Evolutionary conservation across 1,140 invertebrate genomes (phyloP), one percentile per base, ranked within the genome.

Genomic region (Hydropsyche tenuis): DNA sequence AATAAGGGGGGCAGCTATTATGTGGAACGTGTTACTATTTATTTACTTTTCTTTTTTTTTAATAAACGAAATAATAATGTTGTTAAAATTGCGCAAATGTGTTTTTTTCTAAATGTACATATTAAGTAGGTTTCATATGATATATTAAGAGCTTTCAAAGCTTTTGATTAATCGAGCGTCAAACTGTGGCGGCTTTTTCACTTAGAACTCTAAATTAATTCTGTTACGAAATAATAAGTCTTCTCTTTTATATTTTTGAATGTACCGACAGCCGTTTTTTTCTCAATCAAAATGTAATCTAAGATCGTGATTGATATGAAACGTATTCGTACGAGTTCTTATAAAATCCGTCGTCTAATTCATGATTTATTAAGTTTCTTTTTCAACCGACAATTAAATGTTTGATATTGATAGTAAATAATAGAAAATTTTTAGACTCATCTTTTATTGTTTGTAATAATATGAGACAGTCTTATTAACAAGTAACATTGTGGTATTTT

Each of bases 161-260:
- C 20, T 53, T 25, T 60, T 70, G 68, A 70, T 70, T 70, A 70
- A 70, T 70, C 43, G 68, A 42, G 12, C 68, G 68, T 70, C 68
- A 60, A 70, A 70, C 3, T 30, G 23, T 16, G n/a, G 48, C 68
- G 68, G 68, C 51, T 56, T 70, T 70, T 70, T 68, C 37, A 14
- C 46, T 70, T 22, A 30, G 68, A 70, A 70, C 48, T 70, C 37
- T 70, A 70, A 48, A 45, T 70, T 70, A 70, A 70, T 70, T 70
- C 37, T 56, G 51, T 25, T 42, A 48, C 48, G 37, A 56, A 56
- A 70, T 56, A 48, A 70, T 43, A 42, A 70, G 42, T 14, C 16
- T 37, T 9, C 68, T 37, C 68, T 37, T 56, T 70, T 70, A 60
- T 60, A 60, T 60, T 6, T 70, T 53, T 48, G 25, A 70, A 53